Evolutionary conservation across 2,113 vertebrate genomes (phyloP), one percentile per base, ranked within the genome.

Genomic region (Eudyptes chrysolophus): DNA sequence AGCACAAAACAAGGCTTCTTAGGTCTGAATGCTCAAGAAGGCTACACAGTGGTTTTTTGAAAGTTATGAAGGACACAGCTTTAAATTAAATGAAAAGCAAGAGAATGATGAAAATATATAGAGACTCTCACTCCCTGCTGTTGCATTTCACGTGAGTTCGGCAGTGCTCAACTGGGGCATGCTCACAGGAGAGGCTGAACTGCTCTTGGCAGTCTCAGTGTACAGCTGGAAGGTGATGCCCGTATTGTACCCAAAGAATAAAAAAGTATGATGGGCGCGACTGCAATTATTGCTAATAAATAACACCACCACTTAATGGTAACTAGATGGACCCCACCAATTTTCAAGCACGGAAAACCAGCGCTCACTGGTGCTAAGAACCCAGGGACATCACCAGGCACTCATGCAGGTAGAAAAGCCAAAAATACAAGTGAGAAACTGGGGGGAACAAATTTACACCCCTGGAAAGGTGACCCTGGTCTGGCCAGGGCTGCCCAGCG

Each of bases 401-500:
- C 38, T 42, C 1, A 1, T 21, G 9, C 9, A 29, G 51, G 57
- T 16, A 29, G 40, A 40, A 89, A 68, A 68, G 18, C 27, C 48
- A 38, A 30, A 85, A 66, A 17, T 7, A 13, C 2, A 34, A 51
- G 36, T 27, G 17, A 34, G 27, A 26, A 71, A 17, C 13, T 8
- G 13, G 19, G 15, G 12, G 22, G 36, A 72, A 29, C 11, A 18
- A 4, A 14, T 66, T 62, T 15, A 21, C 10, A 42, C 11, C 24
- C 27, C n/a, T 8, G n/a, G 29, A 26, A 60, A 30, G 7, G 16
- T 30, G 38, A 22, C 44, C n/a, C 54, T n/a, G 30, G 27, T 27
- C 8, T 8, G n/a, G 54, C 17, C 74, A 84, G n/a, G 30, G 55
- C 60, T 18, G 22, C 16, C 22, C 0, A 0, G 25, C 1, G 1